Evolutionary conservation across 1,140 invertebrate species (phyloP), one percentile per base, ranked within the genome.

Genomic region (Onthophagus taurus): DNA sequence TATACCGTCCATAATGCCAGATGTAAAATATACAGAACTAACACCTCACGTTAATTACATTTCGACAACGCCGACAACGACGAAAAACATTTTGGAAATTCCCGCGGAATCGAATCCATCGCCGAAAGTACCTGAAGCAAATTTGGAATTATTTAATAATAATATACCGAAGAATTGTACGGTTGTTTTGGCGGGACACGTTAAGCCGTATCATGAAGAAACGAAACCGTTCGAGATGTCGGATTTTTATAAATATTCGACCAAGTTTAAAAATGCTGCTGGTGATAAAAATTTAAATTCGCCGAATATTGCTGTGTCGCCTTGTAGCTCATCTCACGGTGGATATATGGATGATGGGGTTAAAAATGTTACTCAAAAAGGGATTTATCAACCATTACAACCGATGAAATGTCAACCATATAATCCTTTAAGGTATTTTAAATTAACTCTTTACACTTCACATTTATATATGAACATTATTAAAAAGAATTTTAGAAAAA

Each of bases 211-310:
- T 58, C 80, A 87, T 52, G 90, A 96, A 71, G 85, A 91, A 21
- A 88, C 87, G 0, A 96, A 97, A 64, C 91, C 91, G 9, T 97
- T 93, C 66, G 90, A 95, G 71, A 92, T 94, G 83, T 84, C 89
- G 0, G 92, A 97, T 64, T 95, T 94, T 68, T 97, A 95, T 67
- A 95, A 96, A 67, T 97, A 97, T 61, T 94, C 90, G 35, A 91
- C 89, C 18, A 92, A 92, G 59, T 91, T 52, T 36, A 63, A 64
- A 34, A 60, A 60, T 41, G 58, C 57, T 1, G 21, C 31, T 38
- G 18, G 45, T 49, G 12, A 23, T 6, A 42, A 39, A 38, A 9
- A 34, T 13, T 7, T 33, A 16, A 30, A 20, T 12, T 46, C 48
- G 6, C 23, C 33, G 11, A 38, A 44, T 33, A 34, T 47, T 18